Conservation (phyloP, 2,113 vertebrate genomes). For the Leptobrachium leishanense region DNA sequence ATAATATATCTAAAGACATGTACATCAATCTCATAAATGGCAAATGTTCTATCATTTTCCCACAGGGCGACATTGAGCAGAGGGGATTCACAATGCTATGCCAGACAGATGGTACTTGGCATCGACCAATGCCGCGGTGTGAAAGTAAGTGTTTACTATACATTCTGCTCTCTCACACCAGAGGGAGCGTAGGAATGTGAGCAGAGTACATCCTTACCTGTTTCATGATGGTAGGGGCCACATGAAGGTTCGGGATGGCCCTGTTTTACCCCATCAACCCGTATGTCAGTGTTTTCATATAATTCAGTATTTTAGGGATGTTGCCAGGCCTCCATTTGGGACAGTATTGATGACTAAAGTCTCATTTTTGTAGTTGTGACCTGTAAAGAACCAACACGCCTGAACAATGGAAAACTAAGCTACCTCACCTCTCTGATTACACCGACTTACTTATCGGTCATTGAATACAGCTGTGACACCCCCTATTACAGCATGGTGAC, state of each 20-base stretch:
- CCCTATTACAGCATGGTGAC: constrained; percentile 67
- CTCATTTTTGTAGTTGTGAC: constrained; percentile 61
- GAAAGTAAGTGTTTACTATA: constrained; percentile 65
- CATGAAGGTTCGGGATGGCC: no score
- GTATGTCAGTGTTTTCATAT: no score
- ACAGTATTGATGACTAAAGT: no score
- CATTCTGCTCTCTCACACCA: not conserved
- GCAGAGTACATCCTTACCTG: not conserved
- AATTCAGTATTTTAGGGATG: no score
- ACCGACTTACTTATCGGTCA: constrained; percentile 60
- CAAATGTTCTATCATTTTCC: not conserved
- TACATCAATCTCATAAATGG: no score
- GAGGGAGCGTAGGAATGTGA: not conserved
- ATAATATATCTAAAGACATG: no score
- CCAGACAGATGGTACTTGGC: constrained; percentile 73
- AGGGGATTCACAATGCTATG: constrained; percentile 69
- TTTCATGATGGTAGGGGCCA: no score
- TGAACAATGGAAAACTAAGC: constrained; percentile 62
- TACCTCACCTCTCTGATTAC: constrained; percentile 43
- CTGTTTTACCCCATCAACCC: no score
- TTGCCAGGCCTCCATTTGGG: no score
- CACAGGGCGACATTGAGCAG: constrained; percentile 56
- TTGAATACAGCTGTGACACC: constrained; percentile 63
- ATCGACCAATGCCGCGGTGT: constrained; percentile 70
- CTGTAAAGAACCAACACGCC: constrained; percentile 59